These are phyloP conservation scores for Cynopterus brachyotis DNA, from an alignment of 2,113 vertebrate genomes.

Conservation along the genomic window DNA sequence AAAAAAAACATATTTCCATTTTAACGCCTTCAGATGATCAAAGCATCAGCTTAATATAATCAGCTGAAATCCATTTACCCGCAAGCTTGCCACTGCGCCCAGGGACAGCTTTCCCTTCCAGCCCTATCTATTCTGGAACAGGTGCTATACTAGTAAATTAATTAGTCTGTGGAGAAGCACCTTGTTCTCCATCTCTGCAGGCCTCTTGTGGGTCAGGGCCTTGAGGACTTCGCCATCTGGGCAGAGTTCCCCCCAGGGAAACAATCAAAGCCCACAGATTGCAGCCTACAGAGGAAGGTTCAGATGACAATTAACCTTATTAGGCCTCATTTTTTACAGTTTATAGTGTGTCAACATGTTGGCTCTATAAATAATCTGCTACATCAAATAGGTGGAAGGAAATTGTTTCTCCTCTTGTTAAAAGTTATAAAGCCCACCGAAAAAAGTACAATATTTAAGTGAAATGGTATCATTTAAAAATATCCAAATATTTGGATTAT, in stretches of 20 bases:
- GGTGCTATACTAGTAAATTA: slow-evolving; percentile 99
- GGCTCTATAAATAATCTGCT: slow-evolving; percentile 85
- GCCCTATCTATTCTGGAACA: slow-evolving; percentile 98
- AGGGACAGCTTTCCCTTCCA: slow-evolving; percentile 89
- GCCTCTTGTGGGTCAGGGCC: slow-evolving; percentile 93
- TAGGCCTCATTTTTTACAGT: slow-evolving; percentile 88
- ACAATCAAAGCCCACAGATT: slow-evolving; percentile 89
- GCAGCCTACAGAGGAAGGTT: slow-evolving; percentile 93
- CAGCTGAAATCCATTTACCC: slow-evolving; percentile 98
- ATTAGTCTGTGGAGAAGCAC: slow-evolving; percentile 98
- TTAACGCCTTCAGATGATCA: slow-evolving; percentile 98
- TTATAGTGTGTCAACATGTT: slow-evolving; percentile 87
- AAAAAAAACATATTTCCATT: slow-evolving; percentile 97
- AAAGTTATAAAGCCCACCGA: slow-evolving; percentile 74
- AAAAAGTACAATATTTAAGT: slow-evolving; percentile 1
- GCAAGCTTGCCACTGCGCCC: slow-evolving; percentile 88
- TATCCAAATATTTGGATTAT: not conserved
- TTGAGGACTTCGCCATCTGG: slow-evolving; percentile 98
- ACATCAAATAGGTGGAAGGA: slow-evolving; percentile 78
- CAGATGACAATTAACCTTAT: slow-evolving; percentile 99
- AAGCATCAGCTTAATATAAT: slow-evolving; percentile 99
- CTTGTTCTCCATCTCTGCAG: slow-evolving; percentile 95
- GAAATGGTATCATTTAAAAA: slow-evolving; percentile 38
- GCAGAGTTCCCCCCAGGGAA: slow-evolving; percentile 91
- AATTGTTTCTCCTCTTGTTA: slow-evolving; percentile 51